These are phyloP conservation scores for Lasioglossum villosulum DNA, from an alignment of 2,888 invertebrate species.

Conservation along the genomic window DNA sequence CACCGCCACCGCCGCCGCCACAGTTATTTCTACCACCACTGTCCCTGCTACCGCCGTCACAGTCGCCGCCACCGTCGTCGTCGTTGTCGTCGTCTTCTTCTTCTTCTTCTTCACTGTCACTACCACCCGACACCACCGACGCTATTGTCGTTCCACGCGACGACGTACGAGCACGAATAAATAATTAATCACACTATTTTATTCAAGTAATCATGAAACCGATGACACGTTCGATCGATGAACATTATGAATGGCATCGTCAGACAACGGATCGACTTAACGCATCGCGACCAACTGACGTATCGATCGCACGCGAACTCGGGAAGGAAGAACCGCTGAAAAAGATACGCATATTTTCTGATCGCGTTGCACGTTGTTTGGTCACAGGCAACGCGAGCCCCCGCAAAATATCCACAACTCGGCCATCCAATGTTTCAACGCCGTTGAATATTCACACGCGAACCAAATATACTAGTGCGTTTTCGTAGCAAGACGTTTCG, in stretches of 20 bases:
- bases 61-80: slow-evolving; percentile 21
- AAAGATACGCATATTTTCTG: slow-evolving; percentile 77
- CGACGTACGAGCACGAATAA: slow-evolving; percentile 34
- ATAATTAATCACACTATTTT: slow-evolving; percentile 37
- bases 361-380: slow-evolving; percentile 51
- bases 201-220: slow-evolving; percentile 34
- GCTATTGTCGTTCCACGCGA: slow-evolving; percentile 53
- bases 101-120: slow-evolving; percentile 39
- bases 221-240: slow-evolving; percentile 52
- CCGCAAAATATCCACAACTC: slow-evolving; percentile 37
- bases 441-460: slow-evolving; percentile 27
- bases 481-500: slow-evolving; percentile 50
- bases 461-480: slow-evolving; percentile 28
- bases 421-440: slow-evolving; percentile 44
- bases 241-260: slow-evolving; percentile 66
- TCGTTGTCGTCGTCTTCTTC: slow-evolving; percentile 21
- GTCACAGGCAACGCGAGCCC: slow-evolving; percentile 28
- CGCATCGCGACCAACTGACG: slow-evolving; percentile 81
- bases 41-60: too few species aligned
- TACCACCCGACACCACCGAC: slow-evolving; percentile 48
- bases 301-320: slow-evolving; percentile 81
- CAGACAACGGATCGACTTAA: slow-evolving; percentile 75
- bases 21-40: too few species aligned
- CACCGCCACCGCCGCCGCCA: slow-evolving; percentile 28
- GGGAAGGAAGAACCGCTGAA: slow-evolving; percentile 71